Evolutionary conservation across 2,797 vertebrate genomes (phyloP), one percentile per base, ranked within the genome.

Genomic region (Chelmon rostratus): DNA sequence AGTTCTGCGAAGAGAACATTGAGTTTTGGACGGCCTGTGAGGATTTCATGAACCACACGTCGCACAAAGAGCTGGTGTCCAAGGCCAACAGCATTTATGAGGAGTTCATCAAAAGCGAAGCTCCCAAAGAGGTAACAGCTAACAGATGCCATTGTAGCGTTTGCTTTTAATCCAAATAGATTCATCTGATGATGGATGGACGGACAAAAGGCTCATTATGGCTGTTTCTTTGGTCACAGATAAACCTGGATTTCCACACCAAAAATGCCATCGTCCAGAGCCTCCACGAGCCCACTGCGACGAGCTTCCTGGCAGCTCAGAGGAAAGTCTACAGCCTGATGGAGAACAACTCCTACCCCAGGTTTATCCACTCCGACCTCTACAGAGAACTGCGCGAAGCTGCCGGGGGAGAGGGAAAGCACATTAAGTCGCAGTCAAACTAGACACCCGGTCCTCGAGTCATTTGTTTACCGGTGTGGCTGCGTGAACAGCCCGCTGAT

Each of bases 21-120:
- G 97, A 99, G 89, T 99, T 99, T 90, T 99, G 98, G 98, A 85
- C 95, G n/a, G 97, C 96, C 16, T 99, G 98, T 28, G 97, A 99
- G 79, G 96, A 99, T 59, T 97, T 96, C 88, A 95, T 94, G 88
- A 95, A 93, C 84, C 96, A 95, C 0, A 96, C 94, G 5, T 96
- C 96, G 1, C 92, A 92, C 8, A 94, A 94, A 73, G 96, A 97
- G 44, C 85, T 96, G 63, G 87, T 75, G 16, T 91, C 92, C 0
- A 98, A 95, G 86, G 98, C 97, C 65, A 97, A 93, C 84, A 95
- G 92, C 78, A 98, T 99, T 81, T 97, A 97, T 58, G 94, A 96
- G 59, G 96, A 99, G 86, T 99, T 97, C 88, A 95, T 99, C 85
- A 94, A 92, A 86, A 96, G 84, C 16, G 96, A 98, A 77, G 96